Evolutionary conservation across 1,140 invertebrate genomes (phyloP).

Genomic region (Leptonema lineaticorne): DNA sequence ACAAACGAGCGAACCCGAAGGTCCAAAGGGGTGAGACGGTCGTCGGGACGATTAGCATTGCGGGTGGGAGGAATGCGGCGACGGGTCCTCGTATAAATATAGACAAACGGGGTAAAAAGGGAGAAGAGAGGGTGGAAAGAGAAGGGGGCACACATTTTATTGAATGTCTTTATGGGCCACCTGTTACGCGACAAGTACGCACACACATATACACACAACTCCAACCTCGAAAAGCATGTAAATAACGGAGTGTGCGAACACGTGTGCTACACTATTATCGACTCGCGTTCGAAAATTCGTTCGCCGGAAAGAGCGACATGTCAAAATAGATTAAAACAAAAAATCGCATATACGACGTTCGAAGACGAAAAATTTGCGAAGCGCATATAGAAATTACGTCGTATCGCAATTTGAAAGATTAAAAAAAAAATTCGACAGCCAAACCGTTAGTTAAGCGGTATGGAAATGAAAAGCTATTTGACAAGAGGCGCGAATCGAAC

Average conservation of each 20-base stretch:
- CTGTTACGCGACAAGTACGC: slow-evolving; percentile 47
- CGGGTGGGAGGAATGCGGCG: slow-evolving; percentile 22
- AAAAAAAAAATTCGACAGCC: no score
- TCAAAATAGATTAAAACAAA: no score
- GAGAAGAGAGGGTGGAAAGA: neutral
- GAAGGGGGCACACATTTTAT: slow-evolving; percentile 45
- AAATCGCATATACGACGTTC: no score
- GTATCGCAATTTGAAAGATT: no score
- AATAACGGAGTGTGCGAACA: neutral
- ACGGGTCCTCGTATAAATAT: slow-evolving; percentile 23
- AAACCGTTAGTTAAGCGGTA: no score
- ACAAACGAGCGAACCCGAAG: no score
- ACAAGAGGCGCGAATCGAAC: no score
- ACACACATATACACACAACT: neutral
- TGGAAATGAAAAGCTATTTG: no score
- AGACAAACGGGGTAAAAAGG: slow-evolving; percentile 29
- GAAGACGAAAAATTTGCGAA: no score
- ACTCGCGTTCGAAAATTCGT: neutral
- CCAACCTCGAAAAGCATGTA: neutral
- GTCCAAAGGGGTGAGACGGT: neutral
- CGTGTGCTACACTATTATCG: no score
- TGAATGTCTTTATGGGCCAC: slow-evolving; percentile 58
- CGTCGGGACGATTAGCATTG: slow-evolving; percentile 25
- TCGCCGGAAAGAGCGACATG: no score
- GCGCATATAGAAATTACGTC: no score